Base-by-base conservation (phyloP, 2,888 invertebrate species). In the Cantharis rustica region DNA sequence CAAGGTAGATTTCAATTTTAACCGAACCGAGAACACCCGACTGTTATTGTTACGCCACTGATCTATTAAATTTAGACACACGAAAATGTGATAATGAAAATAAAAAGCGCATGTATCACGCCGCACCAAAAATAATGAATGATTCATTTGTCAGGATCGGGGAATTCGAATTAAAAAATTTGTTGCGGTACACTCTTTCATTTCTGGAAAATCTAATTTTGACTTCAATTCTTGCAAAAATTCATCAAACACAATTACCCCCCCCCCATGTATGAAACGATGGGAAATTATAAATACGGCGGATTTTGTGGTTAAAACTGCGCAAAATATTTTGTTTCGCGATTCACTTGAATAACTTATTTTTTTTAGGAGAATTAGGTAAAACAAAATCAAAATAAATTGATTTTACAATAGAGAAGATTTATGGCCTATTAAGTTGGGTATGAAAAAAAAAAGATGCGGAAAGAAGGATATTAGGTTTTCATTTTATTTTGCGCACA, bases 401-500 rank as follows among this genome's bases (percentile, higher is more conserved):
- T 47, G 47, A 47, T 47, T 47, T 47, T 47, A n/a, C n/a, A n/a
- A 47, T 2, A 7, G 1, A 7, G n/a, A n/a, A 47, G 47, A 47
- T 47, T 47, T 47, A 71, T 63, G 23, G 63, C 16, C 26, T 61
- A 71, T 71, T 63, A 71, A 71, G 63, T 20, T 16, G 61, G 16
- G 15, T 17, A 16, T 27, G 16, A 10, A 61, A n/a, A 63, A n/a
- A 63, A 16, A 71, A 63, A 11, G 2, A 70, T 31, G 31, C n/a
- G n/a, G n/a, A 71, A 31, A 69, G 17, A 17, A 26, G 61, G 71
- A 16, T 27, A 61, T 11, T 61, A 69, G 63, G 27, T 62, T 75
- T 68, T 47, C 76, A 61, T 69, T 61, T 72, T 66, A 20, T 61
- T 63, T 68, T 66, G 68, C 69, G 71, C 61, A 71, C 66, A 71